Percentiles rank a stretch among this genome's conserved stretches.
Conservation (phyloP, 2,888 invertebrate species). For the Protophormia terraenovae region DNA sequence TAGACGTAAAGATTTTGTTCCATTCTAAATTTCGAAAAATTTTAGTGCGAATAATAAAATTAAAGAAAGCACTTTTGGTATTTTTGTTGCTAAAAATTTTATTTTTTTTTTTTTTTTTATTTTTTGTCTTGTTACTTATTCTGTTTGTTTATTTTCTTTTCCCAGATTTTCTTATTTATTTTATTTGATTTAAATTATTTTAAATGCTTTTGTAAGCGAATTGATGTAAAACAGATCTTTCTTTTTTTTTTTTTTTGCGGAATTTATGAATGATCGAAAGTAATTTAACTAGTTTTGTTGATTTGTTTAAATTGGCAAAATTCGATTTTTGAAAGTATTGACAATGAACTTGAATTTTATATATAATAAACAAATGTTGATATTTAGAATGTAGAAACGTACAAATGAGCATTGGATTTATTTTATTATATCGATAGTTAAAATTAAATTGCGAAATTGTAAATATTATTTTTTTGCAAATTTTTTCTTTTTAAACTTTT, state of each 20-base stretch:
- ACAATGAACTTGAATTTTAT: background rate
- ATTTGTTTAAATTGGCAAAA: background rate
- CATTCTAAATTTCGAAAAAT: background rate
- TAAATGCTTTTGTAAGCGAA: slow-evolving; percentile 20
- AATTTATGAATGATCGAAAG: background rate
- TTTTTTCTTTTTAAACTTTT: no score
- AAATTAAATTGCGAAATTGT: no score
- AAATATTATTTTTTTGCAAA: background rate
- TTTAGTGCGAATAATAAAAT: background rate
- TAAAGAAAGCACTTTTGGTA: background rate
- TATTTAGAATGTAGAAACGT: background rate
- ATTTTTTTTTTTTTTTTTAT: background rate
- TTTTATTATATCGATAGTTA: no score
- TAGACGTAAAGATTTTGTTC: slow-evolving; percentile 37
- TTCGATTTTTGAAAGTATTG: background rate
- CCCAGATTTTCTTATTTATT: background rate
- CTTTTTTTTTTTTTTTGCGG: background rate
- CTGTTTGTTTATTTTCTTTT: background rate
- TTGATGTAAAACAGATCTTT: slow-evolving; percentile 6
- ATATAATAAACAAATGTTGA: background rate
- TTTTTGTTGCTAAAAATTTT: background rate
- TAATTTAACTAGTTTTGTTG: background rate
- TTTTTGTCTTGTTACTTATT: no score
- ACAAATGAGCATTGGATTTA: no score
- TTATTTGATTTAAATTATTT: background rate